phyloP scores from a whole-genome alignment of 2,888 invertebrate genomes.

The Nephrocerus scutellatus region DNA sequence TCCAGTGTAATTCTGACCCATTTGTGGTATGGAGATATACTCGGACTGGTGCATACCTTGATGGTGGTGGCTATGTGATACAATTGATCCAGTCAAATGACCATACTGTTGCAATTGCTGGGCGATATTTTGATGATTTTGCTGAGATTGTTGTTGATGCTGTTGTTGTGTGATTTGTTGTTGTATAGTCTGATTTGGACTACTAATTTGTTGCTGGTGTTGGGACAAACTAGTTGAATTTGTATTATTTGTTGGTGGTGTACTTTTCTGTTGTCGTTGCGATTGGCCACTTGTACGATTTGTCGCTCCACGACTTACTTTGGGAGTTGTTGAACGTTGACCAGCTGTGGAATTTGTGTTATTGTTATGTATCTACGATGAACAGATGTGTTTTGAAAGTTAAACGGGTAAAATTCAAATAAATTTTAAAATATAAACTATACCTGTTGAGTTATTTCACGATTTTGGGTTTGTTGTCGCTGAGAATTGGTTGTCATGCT shows the following conservation, averaged over 20 bases:
- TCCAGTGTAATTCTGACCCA: conserved; percentile 54
- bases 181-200: conserved; percentile 34
- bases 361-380: not conserved
- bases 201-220: conserved; percentile 32
- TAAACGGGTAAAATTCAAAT: not conserved
- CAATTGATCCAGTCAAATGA: conserved; percentile 27
- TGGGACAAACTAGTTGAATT: conserved; percentile 41
- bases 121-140: conserved; percentile 32
- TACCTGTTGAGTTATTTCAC: conserved; percentile 43
- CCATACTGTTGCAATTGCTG: conserved; percentile 44
- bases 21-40: conserved; percentile 48
- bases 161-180: conserved; percentile 30
- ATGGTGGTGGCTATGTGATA: conserved; percentile 38
- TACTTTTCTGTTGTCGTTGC: conserved; percentile 40
- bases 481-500: conserved; percentile 27
- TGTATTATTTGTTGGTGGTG: conserved; percentile 31
- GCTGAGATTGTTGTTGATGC: conserved; percentile 32
- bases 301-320: conserved; percentile 36
- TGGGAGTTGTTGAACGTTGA: conserved; percentile 44
- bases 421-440: conserved; percentile 4
- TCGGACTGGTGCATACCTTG: conserved; percentile 48
- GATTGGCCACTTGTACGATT: conserved; percentile 29
- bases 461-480: conserved; percentile 35
- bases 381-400: not conserved
- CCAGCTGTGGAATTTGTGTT: conserved; percentile 28